Evolutionary conservation across 2,888 invertebrate genomes (phyloP), one percentile per base, ranked within the genome.

Genomic region (Cerastis leucographa): DNA sequence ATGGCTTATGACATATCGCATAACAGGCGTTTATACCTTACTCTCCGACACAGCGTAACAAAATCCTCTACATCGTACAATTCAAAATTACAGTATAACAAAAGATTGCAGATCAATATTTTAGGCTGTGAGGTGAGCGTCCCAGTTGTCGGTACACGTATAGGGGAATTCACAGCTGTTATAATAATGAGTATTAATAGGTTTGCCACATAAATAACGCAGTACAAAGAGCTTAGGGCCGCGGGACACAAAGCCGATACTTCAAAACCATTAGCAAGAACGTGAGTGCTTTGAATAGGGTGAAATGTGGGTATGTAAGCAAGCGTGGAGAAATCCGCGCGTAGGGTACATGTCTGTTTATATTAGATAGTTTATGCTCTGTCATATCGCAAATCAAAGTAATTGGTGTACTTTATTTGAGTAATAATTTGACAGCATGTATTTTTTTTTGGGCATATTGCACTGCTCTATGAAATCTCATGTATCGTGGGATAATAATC

Each of bases 181-280:
- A 90, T 90, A 91, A 91, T 92, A 88, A 89, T 89, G 89, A 89
- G 93, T 93, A 93, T 91, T 93, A 94, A 94, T 94, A 93, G 91
- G 90, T 90, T 88, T 79, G 90, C 90, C 91, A 90, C 91, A 93
- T 93, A 94, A 93, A 93, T 93, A 93, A 90, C 90, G 87, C 86
- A 79, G 85, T 85, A 91, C 90, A 91, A 91, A 90, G 90, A 83
- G 87, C 77, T 74, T 72, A 89, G 90, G 89, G 89, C 89, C 88
- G 85, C 88, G 87, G 89, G 85, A 90, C 88, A 93, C 90, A 94
- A 93, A 91, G 91, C 90, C 90, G 91, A 93, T 93, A 93, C 93
- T 94, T 93, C 91, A 94, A 91, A 94, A 92, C 93, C 94, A 94
- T 94, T 94, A 94, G 92, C 89, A 64, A 69, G 83, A 79, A 66